Base-by-base conservation (phyloP, 2,888 invertebrate genomes). In the Cephus pygmeus region DNA sequence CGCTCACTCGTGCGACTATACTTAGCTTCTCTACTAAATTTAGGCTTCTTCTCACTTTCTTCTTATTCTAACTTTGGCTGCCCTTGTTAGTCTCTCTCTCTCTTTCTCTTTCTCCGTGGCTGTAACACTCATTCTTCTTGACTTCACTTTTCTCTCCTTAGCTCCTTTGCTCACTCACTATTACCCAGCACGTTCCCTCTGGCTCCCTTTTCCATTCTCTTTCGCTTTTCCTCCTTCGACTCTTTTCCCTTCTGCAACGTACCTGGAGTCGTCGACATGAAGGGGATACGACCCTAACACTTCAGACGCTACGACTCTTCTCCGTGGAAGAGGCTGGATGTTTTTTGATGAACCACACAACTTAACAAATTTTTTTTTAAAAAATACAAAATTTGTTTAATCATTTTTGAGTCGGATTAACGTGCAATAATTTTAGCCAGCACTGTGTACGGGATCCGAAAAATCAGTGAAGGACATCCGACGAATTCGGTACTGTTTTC, bases 231-330 rank as follows among this genome's bases (percentile, higher is more conserved):
- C 40, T 69, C 34, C 69, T 34, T 74, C 34, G 33, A 31, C 40
- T n/a, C 75, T 75, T 73, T 34, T 69, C 69, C 69, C 68, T 9
- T 69, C 68, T n/a, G 11, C 30, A n/a, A 15, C 34, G 76, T 71
- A 77, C 79, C 75, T 75, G 76, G 33, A 15, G 31, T 71, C 33
- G 31, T 73, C 69, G 33, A 79, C 81, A 80, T 80, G 80, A 86
- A 86, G 82, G 84, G 84, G 82, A 84, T 82, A 83, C 84, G 81
- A 81, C 84, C 87, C 85, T 77, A 79, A 84, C 83, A 83, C 85
- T 87, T 85, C 83, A 83, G 85, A 85, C 84, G 80, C 75, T 83
- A 80, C 82, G 80, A 83, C 23, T 84, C 83, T 82, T 81, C 76
- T 79, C 71, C 79, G 69, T 68, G 71, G 6, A 34, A 71, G 71